These are phyloP conservation scores for Endotricha flammealis DNA, from an alignment of 2,888 invertebrate species.

Conservation along the genomic window DNA sequence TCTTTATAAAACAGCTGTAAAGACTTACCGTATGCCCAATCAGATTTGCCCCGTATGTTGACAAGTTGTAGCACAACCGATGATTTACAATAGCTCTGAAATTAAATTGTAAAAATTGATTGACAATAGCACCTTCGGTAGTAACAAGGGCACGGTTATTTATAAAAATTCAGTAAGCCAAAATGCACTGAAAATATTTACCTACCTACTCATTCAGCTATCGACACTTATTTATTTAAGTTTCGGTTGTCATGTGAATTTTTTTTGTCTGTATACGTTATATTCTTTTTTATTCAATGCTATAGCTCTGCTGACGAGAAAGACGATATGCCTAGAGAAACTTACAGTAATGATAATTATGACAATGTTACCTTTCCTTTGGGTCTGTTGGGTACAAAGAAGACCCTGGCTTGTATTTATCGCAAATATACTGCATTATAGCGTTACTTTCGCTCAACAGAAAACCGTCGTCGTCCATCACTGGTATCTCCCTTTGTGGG, in stretches of 20 bases:
- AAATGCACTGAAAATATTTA: no score
- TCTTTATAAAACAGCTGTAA: neutral
- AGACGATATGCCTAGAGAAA: no score
- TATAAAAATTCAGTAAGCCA: no score
- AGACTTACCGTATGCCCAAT: slow-evolving; percentile 80
- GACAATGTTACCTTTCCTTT: slow-evolving; percentile 36
- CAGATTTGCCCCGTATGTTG: slow-evolving; percentile 85
- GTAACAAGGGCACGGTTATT: no score
- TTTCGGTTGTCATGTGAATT: no score
- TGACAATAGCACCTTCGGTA: no score
- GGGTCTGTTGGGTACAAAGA: slow-evolving; percentile 85
- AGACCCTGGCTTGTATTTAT: slow-evolving; percentile 83
- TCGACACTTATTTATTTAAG: no score
- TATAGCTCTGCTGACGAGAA: no score
- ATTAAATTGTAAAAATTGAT: no score
- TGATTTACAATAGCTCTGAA: slow-evolving; percentile 87
- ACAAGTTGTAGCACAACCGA: slow-evolving; percentile 86
- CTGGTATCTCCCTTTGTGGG: slow-evolving; percentile 88
- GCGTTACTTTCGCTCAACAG: slow-evolving; percentile 85
- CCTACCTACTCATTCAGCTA: no score
- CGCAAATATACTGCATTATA: slow-evolving; percentile 84
- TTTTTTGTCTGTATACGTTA: no score
- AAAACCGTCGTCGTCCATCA: slow-evolving; percentile 88
- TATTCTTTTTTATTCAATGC: no score
- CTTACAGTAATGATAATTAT: neutral